Conservation (phyloP, 2,113 vertebrate genomes). For the Microcebus murinus region DNA sequence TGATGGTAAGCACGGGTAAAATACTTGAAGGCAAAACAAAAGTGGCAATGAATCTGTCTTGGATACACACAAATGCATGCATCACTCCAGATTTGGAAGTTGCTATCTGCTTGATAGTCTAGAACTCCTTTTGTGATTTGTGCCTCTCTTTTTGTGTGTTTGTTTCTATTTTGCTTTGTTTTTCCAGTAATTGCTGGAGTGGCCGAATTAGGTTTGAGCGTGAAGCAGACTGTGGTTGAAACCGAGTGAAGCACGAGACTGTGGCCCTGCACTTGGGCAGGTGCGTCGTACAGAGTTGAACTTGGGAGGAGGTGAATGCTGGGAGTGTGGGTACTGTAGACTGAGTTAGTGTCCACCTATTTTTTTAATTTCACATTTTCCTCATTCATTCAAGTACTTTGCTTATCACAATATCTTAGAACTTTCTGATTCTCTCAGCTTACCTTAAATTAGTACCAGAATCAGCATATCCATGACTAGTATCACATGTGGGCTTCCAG, state of each 20-base stretch:
- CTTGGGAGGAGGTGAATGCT: background rate
- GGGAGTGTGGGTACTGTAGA: background rate
- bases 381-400: background rate
- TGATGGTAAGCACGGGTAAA: background rate
- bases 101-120: background rate
- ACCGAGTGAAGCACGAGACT: background rate
- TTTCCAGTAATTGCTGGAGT: background rate
- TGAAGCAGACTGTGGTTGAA: background rate
- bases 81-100: background rate
- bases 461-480: background rate
- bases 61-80: fast-evolving
- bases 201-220: background rate
- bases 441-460: background rate
- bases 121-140: background rate
- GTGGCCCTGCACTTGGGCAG: too few relatives aligned
- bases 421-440: background rate
- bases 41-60: background rate
- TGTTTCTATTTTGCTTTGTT: background rate
- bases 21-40: background rate
- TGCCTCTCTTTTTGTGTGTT: background rate
- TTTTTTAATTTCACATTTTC: background rate
- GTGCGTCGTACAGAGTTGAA: fast-evolving
- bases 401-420: background rate
- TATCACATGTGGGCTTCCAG: background rate
- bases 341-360: background rate